A percentile compares a stretch with the other conserved stretches of the same genome.
phyloP scores from a whole-genome alignment of 1,140 invertebrate genomes.

The Drosophila micromelanica region DNA sequence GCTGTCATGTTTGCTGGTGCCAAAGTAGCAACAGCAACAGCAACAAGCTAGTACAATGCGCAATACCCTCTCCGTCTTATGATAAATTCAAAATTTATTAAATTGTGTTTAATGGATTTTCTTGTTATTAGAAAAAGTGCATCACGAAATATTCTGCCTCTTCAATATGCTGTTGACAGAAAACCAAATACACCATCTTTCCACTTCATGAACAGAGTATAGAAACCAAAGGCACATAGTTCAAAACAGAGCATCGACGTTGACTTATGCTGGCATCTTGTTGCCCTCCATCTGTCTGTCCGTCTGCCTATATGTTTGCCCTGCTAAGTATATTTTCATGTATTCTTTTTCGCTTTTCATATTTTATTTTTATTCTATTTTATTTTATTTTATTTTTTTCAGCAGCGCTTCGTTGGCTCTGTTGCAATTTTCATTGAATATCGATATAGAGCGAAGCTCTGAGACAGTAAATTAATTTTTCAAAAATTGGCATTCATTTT shows the following conservation, averaged over 20 bases:
- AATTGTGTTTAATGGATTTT: too few species aligned
- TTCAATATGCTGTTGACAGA: too few species aligned
- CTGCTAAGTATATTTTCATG: conserved; percentile 17
- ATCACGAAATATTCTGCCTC: too few species aligned
- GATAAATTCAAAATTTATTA: too few species aligned
- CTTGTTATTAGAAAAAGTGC: too few species aligned
- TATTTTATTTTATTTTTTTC: conserved; percentile 5
- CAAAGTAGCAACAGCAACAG: conserved; percentile 4
- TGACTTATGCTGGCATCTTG: conserved; percentile 47
- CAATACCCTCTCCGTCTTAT: not conserved
- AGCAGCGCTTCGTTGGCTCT: conserved; percentile 36
- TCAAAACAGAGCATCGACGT: conserved; percentile 33
- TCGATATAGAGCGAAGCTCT: conserved; percentile 47
- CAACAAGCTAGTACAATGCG: not conserved
- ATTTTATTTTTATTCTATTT: conserved; percentile 13
- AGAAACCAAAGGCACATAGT: conserved; percentile 54
- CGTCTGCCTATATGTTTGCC: conserved; percentile 14
- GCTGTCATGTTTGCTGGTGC: not conserved
- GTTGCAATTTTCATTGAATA: conserved; percentile 66
- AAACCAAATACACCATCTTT: too few species aligned
- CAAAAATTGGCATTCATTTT: conserved; percentile 67
- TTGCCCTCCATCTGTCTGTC: conserved; percentile 23
- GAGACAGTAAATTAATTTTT: conserved; percentile 69
- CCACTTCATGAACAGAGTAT: not conserved
- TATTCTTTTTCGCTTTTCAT: conserved; percentile 9